phyloP scores from a whole-genome alignment of 2,888 invertebrate species.

The Pycnomerus fuliginosus region DNA sequence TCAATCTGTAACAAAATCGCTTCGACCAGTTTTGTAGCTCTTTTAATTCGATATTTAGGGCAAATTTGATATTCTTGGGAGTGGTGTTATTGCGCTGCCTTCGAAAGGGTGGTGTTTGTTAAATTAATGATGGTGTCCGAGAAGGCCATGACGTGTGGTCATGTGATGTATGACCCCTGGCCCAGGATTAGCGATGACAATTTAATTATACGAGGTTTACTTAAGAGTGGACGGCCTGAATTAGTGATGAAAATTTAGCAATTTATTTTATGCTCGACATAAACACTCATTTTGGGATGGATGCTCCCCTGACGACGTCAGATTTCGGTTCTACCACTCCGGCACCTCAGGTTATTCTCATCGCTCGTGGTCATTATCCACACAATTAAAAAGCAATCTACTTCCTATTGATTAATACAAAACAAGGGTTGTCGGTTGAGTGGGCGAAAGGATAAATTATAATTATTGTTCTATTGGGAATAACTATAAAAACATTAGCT shows the following conservation, averaged over 20 bases:
- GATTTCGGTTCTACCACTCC: too few species aligned
- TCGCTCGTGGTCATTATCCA: too few species aligned
- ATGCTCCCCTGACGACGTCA: too few species aligned
- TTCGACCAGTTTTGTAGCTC: conserved; percentile 11
- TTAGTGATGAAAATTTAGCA: conserved; percentile 33
- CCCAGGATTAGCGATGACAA: conserved; percentile 50
- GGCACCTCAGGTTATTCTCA: too few species aligned
- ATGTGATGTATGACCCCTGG: conserved; percentile 50
- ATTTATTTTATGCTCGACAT: conserved; percentile 34
- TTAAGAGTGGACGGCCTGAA: conserved; percentile 36
- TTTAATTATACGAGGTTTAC: conserved; percentile 48
- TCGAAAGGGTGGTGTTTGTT: conserved; percentile 32
- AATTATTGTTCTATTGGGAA: too few species aligned
- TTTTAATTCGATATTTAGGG: conserved; percentile 15
- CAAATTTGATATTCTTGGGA: conserved; percentile 34
- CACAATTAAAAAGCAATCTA: too few species aligned
- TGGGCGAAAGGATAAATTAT: too few species aligned
- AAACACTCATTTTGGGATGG: conserved; percentile 23
- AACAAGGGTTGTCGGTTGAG: too few species aligned
- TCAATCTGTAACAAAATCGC: conserved; percentile 31
- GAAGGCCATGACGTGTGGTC: conserved; percentile 47
- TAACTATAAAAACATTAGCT: too few species aligned
- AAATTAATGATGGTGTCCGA: conserved; percentile 47
- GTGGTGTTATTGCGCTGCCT: conserved; percentile 2
- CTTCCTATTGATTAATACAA: too few species aligned